Percentiles rank a stretch among this genome's conserved stretches.
Conservation (phyloP, 1,140 invertebrate genomes). For the Dreissena rostriformis region DNA sequence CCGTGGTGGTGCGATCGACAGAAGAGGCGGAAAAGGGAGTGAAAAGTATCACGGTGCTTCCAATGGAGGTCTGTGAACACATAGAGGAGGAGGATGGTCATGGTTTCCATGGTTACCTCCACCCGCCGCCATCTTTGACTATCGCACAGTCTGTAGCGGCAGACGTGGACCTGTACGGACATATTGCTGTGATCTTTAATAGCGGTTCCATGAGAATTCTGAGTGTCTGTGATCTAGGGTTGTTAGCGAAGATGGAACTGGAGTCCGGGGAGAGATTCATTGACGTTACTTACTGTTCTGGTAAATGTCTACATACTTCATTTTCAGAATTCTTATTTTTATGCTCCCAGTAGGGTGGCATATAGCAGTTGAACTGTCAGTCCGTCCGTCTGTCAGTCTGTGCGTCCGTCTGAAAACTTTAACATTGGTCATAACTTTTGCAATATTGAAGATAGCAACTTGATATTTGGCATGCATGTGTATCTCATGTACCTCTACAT, state of each 20-base stretch:
- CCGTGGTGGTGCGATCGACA: conserved; percentile 63
- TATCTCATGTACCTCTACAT: no score
- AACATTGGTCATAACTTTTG: no score
- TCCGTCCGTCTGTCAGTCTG: no score
- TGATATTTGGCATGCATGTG: no score
- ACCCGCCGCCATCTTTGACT: conserved; percentile 53
- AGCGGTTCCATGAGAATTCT: conserved; percentile 76
- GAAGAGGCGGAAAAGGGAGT: conserved; percentile 64
- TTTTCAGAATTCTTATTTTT: no score
- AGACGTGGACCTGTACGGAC: conserved; percentile 62
- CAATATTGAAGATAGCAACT: no score
- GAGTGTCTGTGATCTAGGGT: conserved; percentile 72
- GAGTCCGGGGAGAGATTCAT: conserved; percentile 74
- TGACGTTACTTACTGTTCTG: conserved; percentile 79
- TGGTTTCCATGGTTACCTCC: conserved; percentile 49
- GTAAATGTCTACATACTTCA: conserved; percentile 54
- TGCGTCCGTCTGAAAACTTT: no score
- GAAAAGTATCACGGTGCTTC: conserved; percentile 69
- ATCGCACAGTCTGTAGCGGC: background rate
- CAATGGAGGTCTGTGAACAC: conserved; percentile 71
- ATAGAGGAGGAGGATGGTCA: conserved; percentile 68
- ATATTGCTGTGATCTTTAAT: conserved; percentile 74
- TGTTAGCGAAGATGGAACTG: conserved; percentile 72
- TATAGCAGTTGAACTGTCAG: no score
- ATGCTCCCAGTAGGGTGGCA: no score